Evolutionary conservation across 2,797 vertebrate genomes (phyloP), one percentile per base, ranked within the genome.

Genomic region (Lacerta agilis): DNA sequence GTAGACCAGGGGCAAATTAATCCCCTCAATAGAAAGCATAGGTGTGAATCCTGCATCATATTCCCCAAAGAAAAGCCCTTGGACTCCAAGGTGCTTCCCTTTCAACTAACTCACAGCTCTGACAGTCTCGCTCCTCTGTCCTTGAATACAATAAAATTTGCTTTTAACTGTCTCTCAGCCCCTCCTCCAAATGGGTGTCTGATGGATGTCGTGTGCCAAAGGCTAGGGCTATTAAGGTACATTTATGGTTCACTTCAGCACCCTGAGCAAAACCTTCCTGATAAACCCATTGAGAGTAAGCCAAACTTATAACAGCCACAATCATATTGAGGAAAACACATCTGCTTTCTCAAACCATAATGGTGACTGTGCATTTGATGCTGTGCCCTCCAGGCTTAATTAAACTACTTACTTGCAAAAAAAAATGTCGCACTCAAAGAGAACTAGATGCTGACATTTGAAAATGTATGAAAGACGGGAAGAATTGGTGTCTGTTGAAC

Each of bases 401-500:
- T 82, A 5, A 23, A 83, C 25, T 86, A 61, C 41, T 69, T 89
- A 71, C 66, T 58, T 23, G 33, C 29, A 92, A 77, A 33, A 33
- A 33, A 33, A 77, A 73, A 69, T 64, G 43, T 78, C 67, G 25
- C 36, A 83, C 5, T 1, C 1, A 66, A 49, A 69, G 27, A 87
- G 13, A 71, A 90, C 86, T 38, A 83, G 61, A 87, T 33, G 49
- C 0, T 92, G 83, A 92, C 80, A 88, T 85, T 85, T 88, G 73
- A 67, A 91, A 90, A 23, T 88, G 41, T 61, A 66, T 79, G 86
- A 94, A 89, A 36, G 67, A 86, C 27, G 88, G 33, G 75, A 3
- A 49, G 8, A 49, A 33, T 85, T 89, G 81, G 86, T 87, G 29
- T 67, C 25, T 92, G 87, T 89, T 86, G 89, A 80, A 61, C 55